These are phyloP conservation scores for Calidris pygmaea DNA, from an alignment of 2,113 vertebrate genomes.

Conservation along the genomic window DNA sequence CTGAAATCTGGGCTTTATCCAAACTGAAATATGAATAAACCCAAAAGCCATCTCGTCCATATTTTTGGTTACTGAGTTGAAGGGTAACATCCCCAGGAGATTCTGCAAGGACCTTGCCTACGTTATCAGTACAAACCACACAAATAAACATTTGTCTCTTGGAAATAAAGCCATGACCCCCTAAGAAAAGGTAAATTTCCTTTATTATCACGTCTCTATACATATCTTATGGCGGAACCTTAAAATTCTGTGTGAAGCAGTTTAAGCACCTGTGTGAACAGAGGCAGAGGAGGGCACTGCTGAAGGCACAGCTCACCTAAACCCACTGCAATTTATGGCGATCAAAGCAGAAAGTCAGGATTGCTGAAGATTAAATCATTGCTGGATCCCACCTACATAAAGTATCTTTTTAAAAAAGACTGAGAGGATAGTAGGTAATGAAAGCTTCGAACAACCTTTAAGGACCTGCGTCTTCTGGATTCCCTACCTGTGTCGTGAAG, in stretches of 20 bases:
- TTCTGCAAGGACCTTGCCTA: background rate
- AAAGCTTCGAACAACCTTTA: background rate
- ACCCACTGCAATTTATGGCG: background rate
- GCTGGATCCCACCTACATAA: background rate
- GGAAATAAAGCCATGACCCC: background rate
- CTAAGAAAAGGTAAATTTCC: background rate
- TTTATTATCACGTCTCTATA: background rate
- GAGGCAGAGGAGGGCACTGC: rapidly evolving
- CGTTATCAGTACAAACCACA: background rate
- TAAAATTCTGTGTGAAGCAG: background rate
- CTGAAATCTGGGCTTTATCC: background rate
- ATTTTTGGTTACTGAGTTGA: background rate
- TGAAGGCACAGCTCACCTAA: background rate
- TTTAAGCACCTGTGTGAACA: background rate
- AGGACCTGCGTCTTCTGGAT: background rate
- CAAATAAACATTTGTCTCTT: background rate
- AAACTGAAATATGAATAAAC: background rate
- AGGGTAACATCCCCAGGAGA: background rate
- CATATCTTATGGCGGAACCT: background rate
- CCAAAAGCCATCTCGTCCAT: background rate
- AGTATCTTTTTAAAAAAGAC: background rate
- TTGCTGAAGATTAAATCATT: background rate
- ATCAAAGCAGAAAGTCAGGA: background rate
- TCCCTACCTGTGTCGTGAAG: background rate
- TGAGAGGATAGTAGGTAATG: background rate